Percentiles rank a stretch among this genome's conserved stretches.
phyloP scores from a whole-genome alignment of 1,140 invertebrate species.

The Dreissena rostriformis region DNA sequence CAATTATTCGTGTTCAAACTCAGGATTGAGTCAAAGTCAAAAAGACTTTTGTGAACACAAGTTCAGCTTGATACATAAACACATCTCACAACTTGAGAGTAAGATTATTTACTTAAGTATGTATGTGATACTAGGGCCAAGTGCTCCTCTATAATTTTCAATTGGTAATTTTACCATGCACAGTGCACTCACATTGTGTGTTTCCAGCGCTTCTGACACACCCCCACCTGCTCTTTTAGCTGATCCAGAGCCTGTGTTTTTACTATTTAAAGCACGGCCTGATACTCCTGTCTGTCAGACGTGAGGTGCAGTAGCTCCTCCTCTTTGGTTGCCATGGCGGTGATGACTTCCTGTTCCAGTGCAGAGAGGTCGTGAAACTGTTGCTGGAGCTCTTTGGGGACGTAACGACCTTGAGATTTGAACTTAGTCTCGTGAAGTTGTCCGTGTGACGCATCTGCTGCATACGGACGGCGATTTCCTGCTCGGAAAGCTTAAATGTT shows the following conservation, averaged over 20 bases:
- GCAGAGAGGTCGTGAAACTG: constrained; percentile 61
- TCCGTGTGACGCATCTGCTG: constrained; percentile 63
- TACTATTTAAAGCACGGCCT: constrained; percentile 59
- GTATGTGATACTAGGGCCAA: no score
- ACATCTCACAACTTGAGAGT: no score
- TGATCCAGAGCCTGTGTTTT: constrained; percentile 61
- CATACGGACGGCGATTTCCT: constrained; percentile 68
- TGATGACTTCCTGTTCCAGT: constrained; percentile 59
- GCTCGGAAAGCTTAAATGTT: constrained; percentile 64
- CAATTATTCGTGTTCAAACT: no score
- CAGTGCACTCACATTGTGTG: constrained; percentile 67
- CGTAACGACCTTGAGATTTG: constrained; percentile 50
- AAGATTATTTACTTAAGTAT: no score
- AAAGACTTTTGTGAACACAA: no score
- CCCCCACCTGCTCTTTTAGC: constrained; percentile 68
- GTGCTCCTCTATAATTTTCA: background rate
- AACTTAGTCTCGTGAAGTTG: constrained; percentile 67
- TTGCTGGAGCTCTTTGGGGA: constrained; percentile 64
- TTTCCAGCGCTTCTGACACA: constrained; percentile 62
- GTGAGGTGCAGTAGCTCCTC: constrained; percentile 71
- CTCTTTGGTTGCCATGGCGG: constrained; percentile 66
- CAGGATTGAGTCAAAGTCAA: no score
- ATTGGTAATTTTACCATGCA: background rate
- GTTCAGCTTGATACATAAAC: no score
- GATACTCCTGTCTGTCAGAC: constrained; percentile 66